A percentile compares a stretch with the other conserved stretches of the same genome.
Evolutionary conservation across 2,888 invertebrate genomes (phyloP).

Genomic region (Beris chalybata): DNA sequence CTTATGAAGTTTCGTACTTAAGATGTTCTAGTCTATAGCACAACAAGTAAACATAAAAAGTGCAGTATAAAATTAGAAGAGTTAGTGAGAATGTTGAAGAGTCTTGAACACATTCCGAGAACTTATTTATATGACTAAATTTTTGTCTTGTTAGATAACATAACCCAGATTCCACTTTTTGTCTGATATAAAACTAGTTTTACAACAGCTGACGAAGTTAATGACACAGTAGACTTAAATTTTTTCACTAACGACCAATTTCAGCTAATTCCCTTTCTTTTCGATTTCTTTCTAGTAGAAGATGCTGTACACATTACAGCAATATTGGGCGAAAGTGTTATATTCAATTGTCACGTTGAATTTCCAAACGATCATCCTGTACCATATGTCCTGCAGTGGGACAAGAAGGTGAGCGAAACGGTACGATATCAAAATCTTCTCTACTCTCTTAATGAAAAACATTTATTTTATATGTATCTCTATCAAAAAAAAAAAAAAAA

Average conservation of each 20-base stretch:
- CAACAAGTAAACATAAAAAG: no score
- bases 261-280: background rate
- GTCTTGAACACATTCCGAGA: no score
- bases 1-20: no score
- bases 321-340: constrained; percentile 94
- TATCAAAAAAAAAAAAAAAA: constrained; percentile 41
- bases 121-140: no score
- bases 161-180: no score
- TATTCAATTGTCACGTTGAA: constrained; percentile 97
- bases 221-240: no score
- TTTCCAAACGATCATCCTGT: constrained; percentile 94
- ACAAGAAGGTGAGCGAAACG: constrained; percentile 98
- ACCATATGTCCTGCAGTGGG: constrained; percentile 98
- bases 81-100: no score
- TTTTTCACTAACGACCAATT: background rate
- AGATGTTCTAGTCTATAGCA: no score
- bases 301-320: constrained; percentile 97
- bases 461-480: constrained; percentile 41
- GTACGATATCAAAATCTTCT: constrained; percentile 74
- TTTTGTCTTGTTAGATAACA: no score
- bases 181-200: no score
- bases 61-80: no score
- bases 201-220: no score
- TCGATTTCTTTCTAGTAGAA: constrained; percentile 48
- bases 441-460: constrained; percentile 60